These are phyloP conservation scores for Scaptomyza polygonia DNA, from an alignment of 2,888 invertebrate genomes.

Conservation along the genomic window DNA sequence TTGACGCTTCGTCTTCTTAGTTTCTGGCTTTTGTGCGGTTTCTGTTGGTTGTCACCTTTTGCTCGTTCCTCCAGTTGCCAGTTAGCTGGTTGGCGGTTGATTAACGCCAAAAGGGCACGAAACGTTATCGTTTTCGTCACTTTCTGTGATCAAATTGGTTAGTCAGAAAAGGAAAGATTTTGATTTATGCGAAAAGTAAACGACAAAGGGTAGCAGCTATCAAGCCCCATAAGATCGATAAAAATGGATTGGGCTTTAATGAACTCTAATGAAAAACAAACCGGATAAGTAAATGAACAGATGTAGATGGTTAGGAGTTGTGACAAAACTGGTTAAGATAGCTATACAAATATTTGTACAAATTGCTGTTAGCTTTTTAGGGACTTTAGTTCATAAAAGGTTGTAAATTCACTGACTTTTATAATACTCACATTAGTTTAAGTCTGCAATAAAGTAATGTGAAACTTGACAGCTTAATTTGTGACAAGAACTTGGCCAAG, in stretches of 20 bases:
- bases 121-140: slow-evolving; percentile 45
- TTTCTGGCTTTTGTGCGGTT: slow-evolving; percentile 32
- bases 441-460: slow-evolving; percentile 12
- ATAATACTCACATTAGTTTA: slow-evolving; percentile 1
- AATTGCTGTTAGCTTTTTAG: too few relatives aligned
- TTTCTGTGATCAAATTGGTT: slow-evolving; percentile 37
- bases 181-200: slow-evolving; percentile 44
- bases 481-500: slow-evolving; percentile 51
- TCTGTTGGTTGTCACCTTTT: slow-evolving; percentile 36
- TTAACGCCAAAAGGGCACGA: slow-evolving; percentile 73
- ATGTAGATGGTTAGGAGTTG: neutral
- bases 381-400: too few relatives aligned
- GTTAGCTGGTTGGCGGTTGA: slow-evolving; percentile 55
- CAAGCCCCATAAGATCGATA: slow-evolving; percentile 45
- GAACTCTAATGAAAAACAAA: slow-evolving; percentile 10
- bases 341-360: too few relatives aligned
- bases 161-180: slow-evolving; percentile 54
- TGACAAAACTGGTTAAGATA: neutral
- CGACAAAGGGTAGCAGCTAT: slow-evolving; percentile 14
- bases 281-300: slow-evolving; percentile 1
- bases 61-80: slow-evolving; percentile 17
- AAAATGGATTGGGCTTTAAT: neutral
- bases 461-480: slow-evolving; percentile 36
- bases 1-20: slow-evolving; percentile 28
- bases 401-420: too few relatives aligned